Conservation (phyloP, 2,797 vertebrate genomes). For the Sebastes vulpes region DNA sequence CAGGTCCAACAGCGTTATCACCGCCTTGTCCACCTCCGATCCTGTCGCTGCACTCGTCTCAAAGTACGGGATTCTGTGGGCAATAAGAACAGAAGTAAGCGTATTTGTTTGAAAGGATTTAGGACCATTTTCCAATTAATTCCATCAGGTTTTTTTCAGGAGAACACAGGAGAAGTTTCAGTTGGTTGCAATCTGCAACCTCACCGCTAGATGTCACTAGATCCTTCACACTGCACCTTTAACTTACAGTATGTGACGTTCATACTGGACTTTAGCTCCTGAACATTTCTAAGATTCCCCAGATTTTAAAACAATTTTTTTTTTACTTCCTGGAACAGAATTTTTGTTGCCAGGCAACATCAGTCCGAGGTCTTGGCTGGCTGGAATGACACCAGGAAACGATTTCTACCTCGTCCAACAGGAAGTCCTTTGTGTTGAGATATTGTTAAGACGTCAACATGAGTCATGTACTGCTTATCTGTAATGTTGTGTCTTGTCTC, state of each 20-base stretch:
- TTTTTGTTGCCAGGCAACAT: slow-evolving; percentile 1
- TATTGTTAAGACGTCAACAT: background rate
- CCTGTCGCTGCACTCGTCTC: slow-evolving; percentile 96
- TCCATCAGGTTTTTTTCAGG: background rate
- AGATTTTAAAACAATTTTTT: background rate
- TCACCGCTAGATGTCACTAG: too few species aligned
- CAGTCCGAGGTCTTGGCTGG: background rate
- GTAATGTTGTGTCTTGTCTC: background rate
- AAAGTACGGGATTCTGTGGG: slow-evolving; percentile 93
- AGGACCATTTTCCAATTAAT: background rate
- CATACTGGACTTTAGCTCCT: too few species aligned
- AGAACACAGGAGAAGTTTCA: too few species aligned
- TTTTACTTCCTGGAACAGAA: background rate
- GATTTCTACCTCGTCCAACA: background rate
- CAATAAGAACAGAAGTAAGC: background rate
- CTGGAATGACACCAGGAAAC: slow-evolving; percentile 17
- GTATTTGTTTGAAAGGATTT: background rate
- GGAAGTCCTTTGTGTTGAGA: background rate
- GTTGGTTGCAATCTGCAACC: too few species aligned
- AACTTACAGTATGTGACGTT: too few species aligned
- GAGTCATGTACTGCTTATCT: background rate
- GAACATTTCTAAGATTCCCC: background rate
- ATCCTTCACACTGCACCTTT: too few species aligned
- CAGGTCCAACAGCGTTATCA: slow-evolving; percentile 93
- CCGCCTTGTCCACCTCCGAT: slow-evolving; percentile 91